Evolutionary conservation across 2,113 vertebrate genomes (phyloP).

Genomic region (Ahaetulla prasina): DNA sequence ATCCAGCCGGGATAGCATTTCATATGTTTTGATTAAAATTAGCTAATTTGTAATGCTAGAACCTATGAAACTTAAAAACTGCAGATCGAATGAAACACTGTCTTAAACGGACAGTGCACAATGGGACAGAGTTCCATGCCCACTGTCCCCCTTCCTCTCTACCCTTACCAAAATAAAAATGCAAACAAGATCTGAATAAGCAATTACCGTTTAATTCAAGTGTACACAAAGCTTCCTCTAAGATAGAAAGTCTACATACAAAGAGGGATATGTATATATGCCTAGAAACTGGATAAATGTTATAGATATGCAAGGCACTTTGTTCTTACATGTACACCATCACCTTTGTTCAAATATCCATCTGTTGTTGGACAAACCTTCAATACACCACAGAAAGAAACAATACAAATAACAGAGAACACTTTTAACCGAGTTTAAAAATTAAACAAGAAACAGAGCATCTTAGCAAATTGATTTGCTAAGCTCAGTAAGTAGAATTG

Average conservation of each 20-base stretch:
- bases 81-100: slow-evolving; percentile 71
- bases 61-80: slow-evolving; percentile 90
- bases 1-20: slow-evolving; percentile 94
- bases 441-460: not conserved
- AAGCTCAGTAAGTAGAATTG: slow-evolving; percentile 40
- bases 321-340: slow-evolving; percentile 5
- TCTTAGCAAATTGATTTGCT: slow-evolving; percentile 20
- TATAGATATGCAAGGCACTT: slow-evolving; percentile 33
- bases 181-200: slow-evolving; percentile 39
- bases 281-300: slow-evolving; percentile 36
- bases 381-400: slow-evolving; percentile 26
- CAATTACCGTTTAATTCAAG: not conserved
- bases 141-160: slow-evolving; percentile 14
- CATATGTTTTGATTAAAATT: slow-evolving; percentile 99
- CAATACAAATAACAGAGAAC: slow-evolving; percentile 35
- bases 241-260: slow-evolving; percentile 47
- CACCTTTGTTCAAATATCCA: slow-evolving; percentile 7
- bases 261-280: not conserved
- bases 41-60: slow-evolving; percentile 98
- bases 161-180: slow-evolving; percentile 24
- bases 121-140: slow-evolving; percentile 46
- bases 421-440: slow-evolving; percentile 16
- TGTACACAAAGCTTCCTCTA: slow-evolving; percentile 28
- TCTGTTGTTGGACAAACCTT: fast-evolving
- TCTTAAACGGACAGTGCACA: slow-evolving; percentile 66